Evolutionary conservation across 37 sponge, comb jelly and placozoan species (phyloP).

Genomic region (Ianthella basta): DNA sequence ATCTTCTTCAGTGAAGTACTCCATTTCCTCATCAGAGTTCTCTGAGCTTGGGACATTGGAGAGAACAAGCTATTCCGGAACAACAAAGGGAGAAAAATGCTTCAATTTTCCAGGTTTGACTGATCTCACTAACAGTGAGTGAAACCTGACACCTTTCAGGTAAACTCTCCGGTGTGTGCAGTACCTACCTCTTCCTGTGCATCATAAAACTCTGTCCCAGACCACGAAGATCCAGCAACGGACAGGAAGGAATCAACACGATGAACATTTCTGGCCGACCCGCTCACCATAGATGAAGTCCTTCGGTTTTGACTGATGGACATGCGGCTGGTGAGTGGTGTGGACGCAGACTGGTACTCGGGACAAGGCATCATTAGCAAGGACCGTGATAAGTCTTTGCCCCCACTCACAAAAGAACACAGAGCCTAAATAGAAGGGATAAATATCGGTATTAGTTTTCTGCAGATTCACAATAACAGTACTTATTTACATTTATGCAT

Average conservation of each 20-base stretch:
- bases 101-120: too few relatives aligned
- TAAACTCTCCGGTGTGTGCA: too few relatives aligned
- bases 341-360: not conserved
- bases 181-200: slow-evolving; percentile 71
- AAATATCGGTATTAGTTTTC: too few relatives aligned
- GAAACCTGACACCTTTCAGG: too few relatives aligned
- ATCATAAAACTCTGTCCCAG: slow-evolving; percentile 74
- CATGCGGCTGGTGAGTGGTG: not conserved
- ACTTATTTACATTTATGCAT: too few relatives aligned
- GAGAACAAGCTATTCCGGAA: slow-evolving; percentile 3
- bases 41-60: slow-evolving; percentile 33
- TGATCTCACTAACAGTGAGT: too few relatives aligned
- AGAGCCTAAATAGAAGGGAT: too few relatives aligned
- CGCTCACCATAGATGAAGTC: not conserved
- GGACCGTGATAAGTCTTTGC: not conserved
- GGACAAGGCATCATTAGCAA: not conserved
- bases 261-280: slow-evolving; percentile 8
- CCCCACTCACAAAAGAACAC: not conserved
- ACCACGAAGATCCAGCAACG: slow-evolving; percentile 53
- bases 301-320: not conserved
- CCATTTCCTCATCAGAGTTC: slow-evolving; percentile 26
- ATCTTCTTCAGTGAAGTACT: not conserved
- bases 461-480: too few relatives aligned
- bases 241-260: slow-evolving; percentile 75
- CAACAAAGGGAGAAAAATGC: not conserved